Evolutionary conservation across 2,888 invertebrate genomes (phyloP).

Genomic region (Rhagium mordax): DNA sequence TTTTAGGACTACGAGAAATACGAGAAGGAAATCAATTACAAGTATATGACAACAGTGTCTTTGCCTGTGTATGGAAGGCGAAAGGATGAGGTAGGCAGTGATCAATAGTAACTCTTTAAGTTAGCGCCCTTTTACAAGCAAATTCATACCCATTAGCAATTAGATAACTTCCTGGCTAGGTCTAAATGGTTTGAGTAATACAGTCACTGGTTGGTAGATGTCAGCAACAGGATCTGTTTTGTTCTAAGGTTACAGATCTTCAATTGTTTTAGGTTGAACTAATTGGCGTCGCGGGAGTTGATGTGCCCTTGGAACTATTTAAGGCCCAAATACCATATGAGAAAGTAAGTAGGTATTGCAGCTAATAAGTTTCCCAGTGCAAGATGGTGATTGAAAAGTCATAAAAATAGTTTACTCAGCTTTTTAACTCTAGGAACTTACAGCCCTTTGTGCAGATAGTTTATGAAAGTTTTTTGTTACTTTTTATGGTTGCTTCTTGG

Average conservation of each 20-base stretch:
- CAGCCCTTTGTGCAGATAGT: too few relatives aligned
- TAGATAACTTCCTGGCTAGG: neutral
- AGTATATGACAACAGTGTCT: conserved; percentile 93
- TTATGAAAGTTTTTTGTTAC: too few relatives aligned
- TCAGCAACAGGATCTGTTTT: too few relatives aligned
- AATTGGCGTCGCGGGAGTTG: conserved; percentile 97
- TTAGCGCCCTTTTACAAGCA: too few relatives aligned
- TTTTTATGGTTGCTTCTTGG: too few relatives aligned
- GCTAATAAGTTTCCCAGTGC: neutral
- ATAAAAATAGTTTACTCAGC: too few relatives aligned
- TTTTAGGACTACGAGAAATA: conserved; percentile 67
- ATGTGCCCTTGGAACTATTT: conserved; percentile 93
- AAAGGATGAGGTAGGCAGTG: conserved; percentile 80
- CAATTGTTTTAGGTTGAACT: conserved; percentile 74
- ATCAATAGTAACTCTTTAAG: too few relatives aligned
- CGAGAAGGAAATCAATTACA: conserved; percentile 74
- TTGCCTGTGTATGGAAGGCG: conserved; percentile 93
- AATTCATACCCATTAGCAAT: neutral
- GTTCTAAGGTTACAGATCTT: too few relatives aligned
- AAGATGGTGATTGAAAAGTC: too few relatives aligned
- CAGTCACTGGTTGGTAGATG: too few relatives aligned
- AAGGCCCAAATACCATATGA: conserved; percentile 89
- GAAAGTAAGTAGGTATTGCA: conserved; percentile 76
- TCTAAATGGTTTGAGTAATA: neutral
- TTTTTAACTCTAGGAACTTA: too few relatives aligned